A percentile compares a stretch with the other conserved stretches of the same genome.
These are phyloP conservation scores for Boleophthalmus pectinirostris DNA, from an alignment of 2,113 vertebrate species.

Conservation along the genomic window DNA sequence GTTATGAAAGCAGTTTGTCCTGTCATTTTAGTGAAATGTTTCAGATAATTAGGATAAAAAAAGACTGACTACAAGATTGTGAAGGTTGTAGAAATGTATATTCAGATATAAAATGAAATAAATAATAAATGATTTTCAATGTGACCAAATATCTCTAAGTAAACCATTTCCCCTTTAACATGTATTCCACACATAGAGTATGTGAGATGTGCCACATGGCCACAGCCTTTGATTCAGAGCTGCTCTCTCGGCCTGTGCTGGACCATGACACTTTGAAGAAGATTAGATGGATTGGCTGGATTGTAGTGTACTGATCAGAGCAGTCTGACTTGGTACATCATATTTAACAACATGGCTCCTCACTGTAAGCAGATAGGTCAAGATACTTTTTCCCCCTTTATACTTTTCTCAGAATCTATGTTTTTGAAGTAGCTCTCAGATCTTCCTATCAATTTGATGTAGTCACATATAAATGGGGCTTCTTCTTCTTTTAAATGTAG, in stretches of 20 bases:
- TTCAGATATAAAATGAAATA: background rate
- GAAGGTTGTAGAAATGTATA: background rate
- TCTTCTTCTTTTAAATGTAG: slow-evolving; percentile 16
- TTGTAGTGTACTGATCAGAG: slow-evolving; percentile 47
- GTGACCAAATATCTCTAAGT: background rate
- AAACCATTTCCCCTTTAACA: background rate
- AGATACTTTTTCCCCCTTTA: slow-evolving; percentile 12
- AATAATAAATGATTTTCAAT: background rate
- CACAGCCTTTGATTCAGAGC: slow-evolving; percentile 21
- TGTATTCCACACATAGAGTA: background rate
- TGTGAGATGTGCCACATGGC: background rate
- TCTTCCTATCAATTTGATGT: slow-evolving; percentile 16
- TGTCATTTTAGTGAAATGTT: background rate
- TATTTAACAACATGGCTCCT: slow-evolving; percentile 40
- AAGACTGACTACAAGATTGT: too few species aligned
- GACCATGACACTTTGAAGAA: slow-evolving; percentile 46
- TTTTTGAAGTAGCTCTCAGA: slow-evolving; percentile 22
- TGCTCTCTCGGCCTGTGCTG: slow-evolving; percentile 22
- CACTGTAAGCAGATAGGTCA: slow-evolving; percentile 31
- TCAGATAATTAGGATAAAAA: background rate
- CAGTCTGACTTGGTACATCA: slow-evolving; percentile 10
- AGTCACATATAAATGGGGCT: slow-evolving; percentile 8
- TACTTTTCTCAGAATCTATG: slow-evolving; percentile 20
- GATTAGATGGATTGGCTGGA: slow-evolving; percentile 49
- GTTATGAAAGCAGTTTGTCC: background rate